Evolutionary conservation across 64 coral and sea anemone species (phyloP).

Genomic region (Stichodactyla mertensii): DNA sequence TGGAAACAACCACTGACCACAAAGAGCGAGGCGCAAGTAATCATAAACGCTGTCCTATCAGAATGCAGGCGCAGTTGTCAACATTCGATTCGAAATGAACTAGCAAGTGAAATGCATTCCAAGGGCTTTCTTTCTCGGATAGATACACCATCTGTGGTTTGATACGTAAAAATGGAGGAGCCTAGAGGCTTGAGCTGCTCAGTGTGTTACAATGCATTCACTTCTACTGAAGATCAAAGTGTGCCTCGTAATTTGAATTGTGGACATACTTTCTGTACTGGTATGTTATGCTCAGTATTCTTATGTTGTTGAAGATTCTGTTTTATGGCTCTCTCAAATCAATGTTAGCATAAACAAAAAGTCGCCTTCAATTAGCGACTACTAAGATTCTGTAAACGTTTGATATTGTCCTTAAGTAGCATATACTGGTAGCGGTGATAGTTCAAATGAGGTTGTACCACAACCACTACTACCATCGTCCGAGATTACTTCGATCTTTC

Average conservation of each 20-base stretch:
- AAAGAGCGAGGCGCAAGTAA: background rate
- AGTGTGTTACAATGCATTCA: slow-evolving; percentile 82
- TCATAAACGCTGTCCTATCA: background rate
- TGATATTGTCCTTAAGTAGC: too few species aligned
- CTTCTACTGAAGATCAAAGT: slow-evolving; percentile 44
- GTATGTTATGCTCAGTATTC: slow-evolving; percentile 25
- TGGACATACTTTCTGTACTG: slow-evolving; percentile 92
- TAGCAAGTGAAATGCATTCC: background rate
- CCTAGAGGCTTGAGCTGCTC: slow-evolving; percentile 59
- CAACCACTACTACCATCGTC: too few species aligned
- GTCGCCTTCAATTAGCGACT: too few species aligned
- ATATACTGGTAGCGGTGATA: too few species aligned
- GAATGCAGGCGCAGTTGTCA: background rate
- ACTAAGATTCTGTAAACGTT: too few species aligned
- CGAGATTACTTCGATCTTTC: too few species aligned
- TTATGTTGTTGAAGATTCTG: background rate
- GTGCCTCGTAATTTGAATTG: slow-evolving; percentile 72
- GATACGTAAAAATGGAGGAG: slow-evolving; percentile 33
- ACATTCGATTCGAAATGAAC: background rate
- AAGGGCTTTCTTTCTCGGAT: background rate
- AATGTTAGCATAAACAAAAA: too few species aligned
- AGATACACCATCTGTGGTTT: background rate
- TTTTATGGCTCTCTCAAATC: too few species aligned
- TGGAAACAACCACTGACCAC: slow-evolving; percentile 22
- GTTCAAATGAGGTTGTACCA: too few species aligned